These are phyloP conservation scores for Atherix ibis DNA, from an alignment of 2,888 invertebrate genomes.

Conservation along the genomic window DNA sequence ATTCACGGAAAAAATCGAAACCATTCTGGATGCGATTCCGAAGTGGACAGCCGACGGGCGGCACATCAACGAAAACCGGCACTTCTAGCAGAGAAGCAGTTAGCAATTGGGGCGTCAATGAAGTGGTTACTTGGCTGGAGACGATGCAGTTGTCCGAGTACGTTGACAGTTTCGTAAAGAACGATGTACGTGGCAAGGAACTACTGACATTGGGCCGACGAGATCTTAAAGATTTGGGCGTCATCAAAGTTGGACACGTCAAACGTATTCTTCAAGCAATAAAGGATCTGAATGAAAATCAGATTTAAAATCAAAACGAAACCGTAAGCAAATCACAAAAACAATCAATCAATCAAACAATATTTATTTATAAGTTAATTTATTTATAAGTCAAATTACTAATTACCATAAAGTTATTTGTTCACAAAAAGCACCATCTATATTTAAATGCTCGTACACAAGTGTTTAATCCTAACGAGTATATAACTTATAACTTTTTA, in stretches of 20 bases:
- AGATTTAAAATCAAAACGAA: no score
- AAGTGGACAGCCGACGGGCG: conserved; percentile 28
- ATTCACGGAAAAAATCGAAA: conserved; percentile 43
- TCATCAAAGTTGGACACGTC: conserved; percentile 89
- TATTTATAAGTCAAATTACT: not conserved
- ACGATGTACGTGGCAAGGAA: conserved; percentile 86
- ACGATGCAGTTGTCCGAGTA: conserved; percentile 80
- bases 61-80: conserved; percentile 19
- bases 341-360: not conserved
- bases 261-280: conserved; percentile 89
- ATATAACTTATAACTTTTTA: no score
- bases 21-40: conserved; percentile 55
- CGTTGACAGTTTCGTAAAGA: conserved; percentile 72
- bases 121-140: conserved; percentile 84
- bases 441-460: no score
- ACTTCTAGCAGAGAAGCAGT: conserved; percentile 36
- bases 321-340: not conserved
- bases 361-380: not conserved
- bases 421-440: no score
- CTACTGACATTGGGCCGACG: conserved; percentile 71
- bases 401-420: no score
- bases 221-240: conserved; percentile 79
- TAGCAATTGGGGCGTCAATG: conserved; percentile 67
- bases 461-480: no score
- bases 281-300: conserved; percentile 48